Base-by-base conservation (phyloP, 2,888 invertebrate genomes). In the Diadegma fenestrale region DNA sequence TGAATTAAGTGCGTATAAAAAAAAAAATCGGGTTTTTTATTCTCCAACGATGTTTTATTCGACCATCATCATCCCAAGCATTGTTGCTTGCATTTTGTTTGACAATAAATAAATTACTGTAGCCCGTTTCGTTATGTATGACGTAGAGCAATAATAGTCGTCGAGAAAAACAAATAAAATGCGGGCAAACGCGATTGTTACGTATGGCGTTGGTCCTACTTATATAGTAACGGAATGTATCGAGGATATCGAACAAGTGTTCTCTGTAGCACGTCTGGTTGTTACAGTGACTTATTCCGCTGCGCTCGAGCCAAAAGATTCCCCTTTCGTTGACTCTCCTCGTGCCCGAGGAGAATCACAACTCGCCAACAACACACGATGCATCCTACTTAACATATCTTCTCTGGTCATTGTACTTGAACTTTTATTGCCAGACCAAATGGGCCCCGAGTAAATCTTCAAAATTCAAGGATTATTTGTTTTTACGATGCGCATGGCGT, bases 401-500 rank as follows among this genome's bases (percentile, higher is more conserved):
- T 51, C 14, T 37, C 30, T 61, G 77, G 66, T 45, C 51, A 77
- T 77, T 77, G 66, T 66, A 77, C 77, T 66, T 37, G 37, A 77
- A 61, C 73, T 64, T 51, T 66, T n/a, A 66, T 6, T 48, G 51
- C 51, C 17, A 26, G n/a, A 66, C 41, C 17, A 22, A 26, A 66
- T 6, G 37, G 22, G 22, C 26, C 26, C 8, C 26, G 26, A 51
- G 63, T 22, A n/a, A 17, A 22, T 41, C 26, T 30, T 37, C 45
- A 19, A 76, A 33, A 71, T 30, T 71, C 19, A 51, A 17, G 22
- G 17, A 17, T 69, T 69, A 30, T 69, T 69, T 71, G 26, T 45
- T 30, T 68, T 33, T 33, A 51, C 5, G 19, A 48, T 48, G 19
- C 71, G 30, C 5, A 71, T 51, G 71, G 43, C 14, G 48, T 71